These are phyloP conservation scores for Dione vanillae DNA, from an alignment of 2,888 invertebrate species.

Conservation along the genomic window DNA sequence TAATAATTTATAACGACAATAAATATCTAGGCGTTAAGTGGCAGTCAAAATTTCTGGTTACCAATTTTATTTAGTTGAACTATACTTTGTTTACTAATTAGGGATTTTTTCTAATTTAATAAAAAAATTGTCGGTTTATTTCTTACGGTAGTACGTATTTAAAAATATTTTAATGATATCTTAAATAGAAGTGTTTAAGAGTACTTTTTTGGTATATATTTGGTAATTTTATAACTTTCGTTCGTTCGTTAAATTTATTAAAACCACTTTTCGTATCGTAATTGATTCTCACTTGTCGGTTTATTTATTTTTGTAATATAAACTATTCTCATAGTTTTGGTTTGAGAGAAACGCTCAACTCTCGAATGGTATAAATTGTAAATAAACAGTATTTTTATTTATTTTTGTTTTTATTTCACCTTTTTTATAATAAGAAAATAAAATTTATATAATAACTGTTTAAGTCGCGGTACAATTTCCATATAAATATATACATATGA, in stretches of 20 bases:
- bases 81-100: constrained; percentile 25
- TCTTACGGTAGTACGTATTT: background rate
- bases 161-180: no score
- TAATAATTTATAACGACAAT: constrained; percentile 50
- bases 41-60: constrained; percentile 52
- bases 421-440: no score
- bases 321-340: constrained; percentile 16
- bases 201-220: no score
- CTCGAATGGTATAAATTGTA: constrained; percentile 43
- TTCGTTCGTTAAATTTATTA: background rate
- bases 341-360: constrained; percentile 31
- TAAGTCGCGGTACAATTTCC: no score
- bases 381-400: constrained; percentile 44
- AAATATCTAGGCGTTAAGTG: constrained; percentile 50
- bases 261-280: background rate
- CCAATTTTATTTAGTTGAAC: constrained; percentile 45
- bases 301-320: constrained; percentile 15
- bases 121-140: constrained; percentile 1
- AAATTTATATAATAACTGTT: no score
- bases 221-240: no score
- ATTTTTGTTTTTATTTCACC: constrained; percentile 20
- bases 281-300: background rate
- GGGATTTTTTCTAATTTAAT: constrained; percentile 27
- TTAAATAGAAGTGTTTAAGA: no score
- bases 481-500: no score